A percentile compares a stretch with the other conserved stretches of the same genome.
Evolutionary conservation across 2,888 invertebrate species (phyloP).

Genomic region (Meteorus colon): DNA sequence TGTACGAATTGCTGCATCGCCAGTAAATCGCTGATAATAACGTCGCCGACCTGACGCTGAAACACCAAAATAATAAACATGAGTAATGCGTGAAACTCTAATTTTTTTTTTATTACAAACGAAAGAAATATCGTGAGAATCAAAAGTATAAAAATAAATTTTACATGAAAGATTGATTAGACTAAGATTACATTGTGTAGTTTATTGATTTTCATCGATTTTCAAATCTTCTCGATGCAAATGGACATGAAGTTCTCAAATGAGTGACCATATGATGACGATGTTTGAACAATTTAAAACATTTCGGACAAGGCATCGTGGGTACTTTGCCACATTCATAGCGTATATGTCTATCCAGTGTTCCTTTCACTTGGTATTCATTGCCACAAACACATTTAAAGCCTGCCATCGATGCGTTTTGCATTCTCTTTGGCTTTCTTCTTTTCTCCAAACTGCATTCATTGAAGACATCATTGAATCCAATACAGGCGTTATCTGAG

Average conservation of each 20-base stretch:
- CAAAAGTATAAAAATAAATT: too few relatives aligned
- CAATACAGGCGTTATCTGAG: not conserved
- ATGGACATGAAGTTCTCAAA: slow-evolving; percentile 24
- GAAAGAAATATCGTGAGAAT: not conserved
- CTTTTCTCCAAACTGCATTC: not conserved
- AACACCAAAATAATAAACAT: slow-evolving; percentile 16
- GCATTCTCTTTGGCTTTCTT: not conserved
- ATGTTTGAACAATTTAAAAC: slow-evolving; percentile 54
- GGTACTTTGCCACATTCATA: slow-evolving; percentile 68
- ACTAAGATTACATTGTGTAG: not conserved
- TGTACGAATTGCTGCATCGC: not conserved
- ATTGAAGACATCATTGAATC: not conserved
- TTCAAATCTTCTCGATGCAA: not conserved
- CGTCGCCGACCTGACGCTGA: slow-evolving; percentile 28
- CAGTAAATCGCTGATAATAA: not conserved
- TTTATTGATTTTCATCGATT: not conserved
- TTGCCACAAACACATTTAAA: slow-evolving; percentile 63
- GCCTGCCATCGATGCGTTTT: slow-evolving; percentile 20
- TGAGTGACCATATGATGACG: slow-evolving; percentile 47
- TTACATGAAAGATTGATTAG: too few relatives aligned
- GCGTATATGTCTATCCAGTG: slow-evolving; percentile 66
- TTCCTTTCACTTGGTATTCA: slow-evolving; percentile 65
- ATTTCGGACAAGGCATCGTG: slow-evolving; percentile 60
- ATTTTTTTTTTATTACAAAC: not conserved
- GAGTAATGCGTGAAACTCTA: slow-evolving; percentile 30